Base-by-base conservation (phyloP, 2,797 vertebrate species). In the Decapterus maruadsi region DNA sequence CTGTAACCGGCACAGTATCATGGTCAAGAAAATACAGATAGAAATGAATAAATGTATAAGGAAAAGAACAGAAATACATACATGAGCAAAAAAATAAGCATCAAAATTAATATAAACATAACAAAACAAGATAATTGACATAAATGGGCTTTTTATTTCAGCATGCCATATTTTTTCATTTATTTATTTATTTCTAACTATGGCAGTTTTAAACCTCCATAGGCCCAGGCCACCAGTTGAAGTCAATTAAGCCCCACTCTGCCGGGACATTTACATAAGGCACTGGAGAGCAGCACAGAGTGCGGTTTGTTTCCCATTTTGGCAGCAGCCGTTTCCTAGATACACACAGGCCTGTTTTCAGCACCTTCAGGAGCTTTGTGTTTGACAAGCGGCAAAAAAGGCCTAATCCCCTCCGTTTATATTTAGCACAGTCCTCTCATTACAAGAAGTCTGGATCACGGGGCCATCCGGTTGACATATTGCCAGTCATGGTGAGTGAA, bases 271-370 rank as follows among this genome's bases (percentile, higher is more conserved):
- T 93, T 93, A 91, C 87, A 87, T 91, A 91, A 92, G 90, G 70
- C 75, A 79, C 77, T 75, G 80, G 80, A 81, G 84, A 86, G 86
- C 83, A 86, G 83, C 81, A 93, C 90, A 92, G 88, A 88, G 84
- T 54, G 2, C 6, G 54, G 88, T 76, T 89, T 93, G 91, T 93
- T 89, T 93, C 88, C 83, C 75, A 56, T 77, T 89, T 89, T 92
- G 89, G 92, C 93, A 87, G 72, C 67, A 16, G 72, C 71, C 48
- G 90, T 94, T 91, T 90, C 93, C 90, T 91, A 92, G 92, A 89
- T 79, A 92, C 91, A 86, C 89, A 86, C 85, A 76, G 84, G 87
- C 80, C 85, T 87, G 80, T 89, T 92, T 92, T 88, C 87, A 87
- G 82, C 86, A 93, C 91, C 91, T 92, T 89, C 81, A 82, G 85